These are phyloP conservation scores for Muscidifurax raptorellus DNA, from an alignment of 1,140 invertebrate species.

Conservation along the genomic window DNA sequence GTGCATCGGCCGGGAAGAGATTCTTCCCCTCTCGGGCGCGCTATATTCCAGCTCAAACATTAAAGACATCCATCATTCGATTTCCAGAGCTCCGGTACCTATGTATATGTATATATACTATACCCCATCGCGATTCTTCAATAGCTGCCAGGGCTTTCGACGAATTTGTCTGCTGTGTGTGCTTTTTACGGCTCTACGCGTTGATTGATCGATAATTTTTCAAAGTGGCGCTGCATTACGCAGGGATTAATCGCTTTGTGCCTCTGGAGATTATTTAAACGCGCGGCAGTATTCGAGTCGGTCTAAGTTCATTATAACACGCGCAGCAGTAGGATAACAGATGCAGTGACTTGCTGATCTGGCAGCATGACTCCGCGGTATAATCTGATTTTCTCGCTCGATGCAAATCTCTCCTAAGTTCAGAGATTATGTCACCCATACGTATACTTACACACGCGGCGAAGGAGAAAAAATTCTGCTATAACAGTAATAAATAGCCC, in stretches of 20 bases:
- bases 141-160: background rate
- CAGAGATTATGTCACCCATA: background rate
- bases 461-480: no score
- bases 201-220: background rate
- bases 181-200: background rate
- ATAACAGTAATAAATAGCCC: background rate
- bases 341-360: background rate
- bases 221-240: background rate
- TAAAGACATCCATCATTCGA: conserved; percentile 43
- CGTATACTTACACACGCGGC: background rate
- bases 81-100: conserved; percentile 14
- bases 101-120: no score
- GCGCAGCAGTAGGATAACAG: background rate
- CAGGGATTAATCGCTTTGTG: no score
- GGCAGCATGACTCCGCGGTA: background rate
- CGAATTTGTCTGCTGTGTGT: background rate
- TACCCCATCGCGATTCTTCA: background rate
- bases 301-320: no score
- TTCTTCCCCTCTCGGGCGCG: background rate
- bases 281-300: no score
- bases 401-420: background rate
- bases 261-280: no score
- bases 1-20: background rate
- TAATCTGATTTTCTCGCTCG: background rate
- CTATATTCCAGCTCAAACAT: conserved; percentile 6